phyloP scores from a whole-genome alignment of 2,113 vertebrate species.

The Pagrus major region DNA sequence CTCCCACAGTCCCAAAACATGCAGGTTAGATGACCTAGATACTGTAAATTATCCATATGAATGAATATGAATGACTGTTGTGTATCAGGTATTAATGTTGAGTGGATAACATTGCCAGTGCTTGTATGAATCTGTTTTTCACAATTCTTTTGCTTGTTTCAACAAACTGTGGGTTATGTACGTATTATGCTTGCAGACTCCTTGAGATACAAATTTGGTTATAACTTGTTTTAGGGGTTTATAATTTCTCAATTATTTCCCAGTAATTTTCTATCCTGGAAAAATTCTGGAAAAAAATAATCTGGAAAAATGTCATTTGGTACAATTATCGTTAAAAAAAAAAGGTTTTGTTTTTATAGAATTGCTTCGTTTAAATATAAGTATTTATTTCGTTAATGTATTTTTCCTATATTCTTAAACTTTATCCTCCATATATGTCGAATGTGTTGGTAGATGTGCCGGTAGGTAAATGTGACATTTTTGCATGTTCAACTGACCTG shows the following conservation, averaged over 20 bases:
- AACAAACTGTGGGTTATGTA: background rate
- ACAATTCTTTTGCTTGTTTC: conserved; percentile 16
- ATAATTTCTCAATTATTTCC: background rate
- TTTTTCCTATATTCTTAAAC: background rate
- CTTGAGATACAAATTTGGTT: background rate
- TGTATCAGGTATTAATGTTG: background rate
- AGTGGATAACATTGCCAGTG: background rate
- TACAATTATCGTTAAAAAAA: background rate
- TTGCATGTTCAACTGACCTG: background rate
- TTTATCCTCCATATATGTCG: background rate
- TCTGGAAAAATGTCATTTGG: background rate
- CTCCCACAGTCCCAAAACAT: conserved; percentile 9
- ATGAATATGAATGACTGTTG: background rate
- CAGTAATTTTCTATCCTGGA: background rate
- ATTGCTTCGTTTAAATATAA: background rate
- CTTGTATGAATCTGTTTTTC: conserved; percentile 22
- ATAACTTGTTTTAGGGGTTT: background rate
- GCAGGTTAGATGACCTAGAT: background rate
- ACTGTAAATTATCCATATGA: background rate
- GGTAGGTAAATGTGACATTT: background rate
- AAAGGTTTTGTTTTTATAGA: background rate
- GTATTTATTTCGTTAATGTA: background rate
- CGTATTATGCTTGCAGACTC: background rate
- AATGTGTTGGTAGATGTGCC: background rate
- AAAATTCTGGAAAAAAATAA: too few species aligned